Evolutionary conservation across 2,113 vertebrate genomes (phyloP).

Genomic region (Artemisiospiza belli): DNA sequence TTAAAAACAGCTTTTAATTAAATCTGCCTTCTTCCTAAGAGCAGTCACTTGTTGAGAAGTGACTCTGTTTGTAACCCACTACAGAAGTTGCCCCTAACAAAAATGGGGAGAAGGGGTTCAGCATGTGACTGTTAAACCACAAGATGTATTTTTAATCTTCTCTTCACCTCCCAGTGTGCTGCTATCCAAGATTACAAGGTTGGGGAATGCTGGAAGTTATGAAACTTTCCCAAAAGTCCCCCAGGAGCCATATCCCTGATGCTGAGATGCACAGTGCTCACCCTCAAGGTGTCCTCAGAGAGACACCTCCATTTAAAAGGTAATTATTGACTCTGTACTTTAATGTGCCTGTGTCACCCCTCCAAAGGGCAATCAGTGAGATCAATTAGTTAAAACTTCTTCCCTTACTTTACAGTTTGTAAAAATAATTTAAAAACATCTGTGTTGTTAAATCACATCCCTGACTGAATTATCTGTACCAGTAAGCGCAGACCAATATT

Average conservation of each 20-base stretch:
- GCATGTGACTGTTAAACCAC: not conserved
- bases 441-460: not conserved
- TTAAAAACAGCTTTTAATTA: not conserved
- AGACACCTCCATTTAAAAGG: not conserved
- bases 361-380: not conserved
- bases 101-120: not conserved
- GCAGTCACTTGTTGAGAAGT: not conserved
- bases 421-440: not conserved
- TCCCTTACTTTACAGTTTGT: not conserved
- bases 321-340: not conserved
- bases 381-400: not conserved
- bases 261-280: not conserved
- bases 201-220: not conserved
- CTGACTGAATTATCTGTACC: not conserved
- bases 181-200: not conserved
- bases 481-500: not conserved
- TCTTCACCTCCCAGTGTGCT: not conserved
- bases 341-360: not conserved
- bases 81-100: not conserved
- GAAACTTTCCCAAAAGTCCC: not conserved
- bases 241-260: not conserved
- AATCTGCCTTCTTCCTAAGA: not conserved
- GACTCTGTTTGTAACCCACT: not conserved
- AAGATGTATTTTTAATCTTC: not conserved
- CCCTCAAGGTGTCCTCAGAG: not conserved